Base-by-base conservation (phyloP, 1,140 invertebrate species). In the Phymastichus coffea region DNA sequence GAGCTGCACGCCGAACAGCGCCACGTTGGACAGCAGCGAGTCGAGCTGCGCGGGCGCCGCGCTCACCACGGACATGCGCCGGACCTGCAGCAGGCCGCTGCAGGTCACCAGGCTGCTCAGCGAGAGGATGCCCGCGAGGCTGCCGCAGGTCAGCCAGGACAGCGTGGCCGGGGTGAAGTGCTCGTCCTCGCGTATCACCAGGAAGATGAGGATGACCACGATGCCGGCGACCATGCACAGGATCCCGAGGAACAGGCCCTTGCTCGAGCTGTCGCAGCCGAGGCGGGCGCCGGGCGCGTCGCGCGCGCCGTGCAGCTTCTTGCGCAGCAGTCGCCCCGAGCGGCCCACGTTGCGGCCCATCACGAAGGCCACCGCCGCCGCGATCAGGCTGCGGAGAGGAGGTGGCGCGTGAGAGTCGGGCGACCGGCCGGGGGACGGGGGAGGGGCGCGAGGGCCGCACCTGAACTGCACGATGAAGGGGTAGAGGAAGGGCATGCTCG, bases 381-480 rank as follows among this genome's bases (percentile, higher is more conserved):
- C 85, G 40, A 87, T 84, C 28, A 87, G 64, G 59, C 84, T 85
- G 69, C 38, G 67, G 64, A 54, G 7, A 28, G 15, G 0, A 43
- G 6, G n/a, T n/a, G n/a, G n/a, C n/a, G n/a, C n/a, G n/a, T n/a
- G n/a, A n/a, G n/a, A 33, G 30, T 33, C 14, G 6, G 7, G 30
- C 14, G 7, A 33, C 14, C 14, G 6, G 30, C 30, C 30, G 6
- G 30, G 6, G 14, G 6, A 33, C 14, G 7, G n/a, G n/a, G 7
- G 14, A 8, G 30, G 30, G 14, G 14, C 6, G 14, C 30, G 14
- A 33, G 28, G 28, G 28, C 28, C 26, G 57, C 72, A 83, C 83
- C 83, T 84, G 70, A 85, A 85, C 68, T 85, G 82, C 4, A 86
- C 80, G 25, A 86, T 84, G 67, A 86, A 87, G 0, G 85, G 85